These are phyloP conservation scores for Operophtera brumata DNA, from an alignment of 2,888 invertebrate species.

Conservation along the genomic window DNA sequence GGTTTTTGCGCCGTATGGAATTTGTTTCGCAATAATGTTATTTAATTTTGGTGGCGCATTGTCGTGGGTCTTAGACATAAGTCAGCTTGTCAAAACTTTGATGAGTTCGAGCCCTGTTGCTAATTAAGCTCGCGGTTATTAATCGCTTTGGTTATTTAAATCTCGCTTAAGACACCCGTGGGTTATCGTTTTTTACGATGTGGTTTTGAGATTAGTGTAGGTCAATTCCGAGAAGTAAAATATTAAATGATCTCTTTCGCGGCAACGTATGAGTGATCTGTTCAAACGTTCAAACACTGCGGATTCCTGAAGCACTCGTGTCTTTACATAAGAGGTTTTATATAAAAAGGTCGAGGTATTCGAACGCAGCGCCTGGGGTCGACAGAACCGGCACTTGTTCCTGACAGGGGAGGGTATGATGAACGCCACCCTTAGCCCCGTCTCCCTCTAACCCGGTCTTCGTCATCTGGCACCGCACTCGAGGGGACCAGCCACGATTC, in stretches of 20 bases:
- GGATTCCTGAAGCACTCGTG: slow-evolving; percentile 31
- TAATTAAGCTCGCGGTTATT: slow-evolving; percentile 70
- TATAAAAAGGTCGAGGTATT: slow-evolving; percentile 61
- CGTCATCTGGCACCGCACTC: slow-evolving; percentile 71
- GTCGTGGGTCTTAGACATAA: slow-evolving; percentile 56
- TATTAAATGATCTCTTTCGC: slow-evolving; percentile 49
- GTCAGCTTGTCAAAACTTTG: slow-evolving; percentile 61
- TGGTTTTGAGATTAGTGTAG: slow-evolving; percentile 69
- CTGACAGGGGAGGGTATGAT: slow-evolving; percentile 74
- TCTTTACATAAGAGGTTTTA: slow-evolving; percentile 30
- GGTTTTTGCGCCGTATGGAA: slow-evolving; percentile 67
- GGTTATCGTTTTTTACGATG: slow-evolving; percentile 69
- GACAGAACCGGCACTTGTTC: slow-evolving; percentile 71
- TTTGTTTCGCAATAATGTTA: slow-evolving; percentile 49
- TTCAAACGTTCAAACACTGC: slow-evolving; percentile 35
- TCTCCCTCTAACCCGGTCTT: slow-evolving; percentile 53
- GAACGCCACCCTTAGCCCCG: slow-evolving; percentile 66
- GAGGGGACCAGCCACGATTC: slow-evolving; percentile 74
- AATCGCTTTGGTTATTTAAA: slow-evolving; percentile 74
- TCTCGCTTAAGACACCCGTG: slow-evolving; percentile 57
- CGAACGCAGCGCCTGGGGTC: slow-evolving; percentile 70
- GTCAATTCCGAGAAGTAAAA: slow-evolving; percentile 68
- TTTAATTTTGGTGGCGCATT: slow-evolving; percentile 59
- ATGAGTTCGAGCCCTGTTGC: slow-evolving; percentile 64
- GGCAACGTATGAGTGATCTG: slow-evolving; percentile 54